These are phyloP conservation scores for Patella ulyssiponensis DNA, from an alignment of 2,888 invertebrate species.

Conservation along the genomic window DNA sequence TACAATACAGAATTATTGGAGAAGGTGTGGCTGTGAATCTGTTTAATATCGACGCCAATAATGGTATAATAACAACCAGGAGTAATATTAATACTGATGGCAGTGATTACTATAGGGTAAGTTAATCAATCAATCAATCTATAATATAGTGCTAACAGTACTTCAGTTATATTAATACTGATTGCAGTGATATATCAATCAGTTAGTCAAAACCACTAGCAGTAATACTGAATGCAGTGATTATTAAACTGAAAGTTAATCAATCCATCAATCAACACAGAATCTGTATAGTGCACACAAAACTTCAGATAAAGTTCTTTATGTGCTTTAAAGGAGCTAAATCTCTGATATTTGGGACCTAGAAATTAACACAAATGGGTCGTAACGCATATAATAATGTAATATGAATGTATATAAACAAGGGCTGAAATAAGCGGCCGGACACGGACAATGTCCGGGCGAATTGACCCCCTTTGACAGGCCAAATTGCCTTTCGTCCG, in stretches of 20 bases:
- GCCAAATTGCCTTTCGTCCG: no score
- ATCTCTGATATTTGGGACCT: no score
- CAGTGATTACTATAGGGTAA: constrained; percentile 46
- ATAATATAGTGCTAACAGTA: background rate
- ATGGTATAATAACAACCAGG: constrained; percentile 45
- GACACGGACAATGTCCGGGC: no score
- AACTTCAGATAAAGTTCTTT: background rate
- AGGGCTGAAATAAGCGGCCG: no score
- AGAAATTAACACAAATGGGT: no score
- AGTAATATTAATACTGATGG: constrained; percentile 41
- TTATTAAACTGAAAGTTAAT: constrained; percentile 31
- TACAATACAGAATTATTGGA: constrained; percentile 62
- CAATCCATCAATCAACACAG: background rate
- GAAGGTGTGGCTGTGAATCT: constrained; percentile 46
- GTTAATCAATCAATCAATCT: constrained; percentile 1
- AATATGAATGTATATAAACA: no score
- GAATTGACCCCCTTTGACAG: no score
- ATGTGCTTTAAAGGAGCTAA: no score
- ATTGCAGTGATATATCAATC: constrained; percentile 32
- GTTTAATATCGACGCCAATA: constrained; percentile 54
- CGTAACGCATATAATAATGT: background rate
- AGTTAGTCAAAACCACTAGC: background rate
- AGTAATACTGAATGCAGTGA: background rate
- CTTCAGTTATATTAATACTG: background rate
- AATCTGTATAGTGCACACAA: background rate